Conservation (phyloP, 2,113 vertebrate species). For the Vireo altiloquus region DNA sequence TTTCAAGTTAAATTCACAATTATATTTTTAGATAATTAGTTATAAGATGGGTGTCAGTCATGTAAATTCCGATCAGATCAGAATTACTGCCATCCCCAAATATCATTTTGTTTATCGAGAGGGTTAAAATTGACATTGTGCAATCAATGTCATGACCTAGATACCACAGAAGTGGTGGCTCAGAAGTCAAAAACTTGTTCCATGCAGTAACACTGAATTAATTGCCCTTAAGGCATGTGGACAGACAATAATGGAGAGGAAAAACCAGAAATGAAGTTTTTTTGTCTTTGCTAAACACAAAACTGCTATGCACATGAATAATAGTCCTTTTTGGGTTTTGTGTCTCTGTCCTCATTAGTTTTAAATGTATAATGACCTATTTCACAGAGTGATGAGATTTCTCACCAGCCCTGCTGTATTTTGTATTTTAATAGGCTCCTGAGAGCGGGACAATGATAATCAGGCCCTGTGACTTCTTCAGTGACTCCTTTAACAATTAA, state of each 20-base stretch:
- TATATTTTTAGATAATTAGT: background rate
- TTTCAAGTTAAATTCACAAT: background rate
- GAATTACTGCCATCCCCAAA: background rate
- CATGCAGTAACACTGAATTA: background rate
- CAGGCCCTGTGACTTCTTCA: background rate
- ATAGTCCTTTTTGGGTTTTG: background rate
- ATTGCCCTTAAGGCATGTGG: background rate
- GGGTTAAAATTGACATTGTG: background rate
- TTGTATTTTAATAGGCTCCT: background rate
- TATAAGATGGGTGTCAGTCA: background rate
- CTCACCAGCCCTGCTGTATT: background rate
- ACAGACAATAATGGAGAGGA: background rate
- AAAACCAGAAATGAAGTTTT: background rate
- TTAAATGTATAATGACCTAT: background rate
- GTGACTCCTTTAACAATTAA: background rate
- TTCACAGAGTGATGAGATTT: background rate
- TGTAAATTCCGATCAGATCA: background rate
- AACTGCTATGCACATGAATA: background rate
- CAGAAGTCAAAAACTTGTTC: background rate
- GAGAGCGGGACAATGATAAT: background rate
- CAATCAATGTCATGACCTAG: background rate
- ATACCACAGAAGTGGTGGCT: background rate
- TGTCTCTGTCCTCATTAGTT: background rate
- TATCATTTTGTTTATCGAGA: background rate
- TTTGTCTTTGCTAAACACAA: background rate